phyloP scores from a whole-genome alignment of 2,113 vertebrate species.

The Columba livia region DNA sequence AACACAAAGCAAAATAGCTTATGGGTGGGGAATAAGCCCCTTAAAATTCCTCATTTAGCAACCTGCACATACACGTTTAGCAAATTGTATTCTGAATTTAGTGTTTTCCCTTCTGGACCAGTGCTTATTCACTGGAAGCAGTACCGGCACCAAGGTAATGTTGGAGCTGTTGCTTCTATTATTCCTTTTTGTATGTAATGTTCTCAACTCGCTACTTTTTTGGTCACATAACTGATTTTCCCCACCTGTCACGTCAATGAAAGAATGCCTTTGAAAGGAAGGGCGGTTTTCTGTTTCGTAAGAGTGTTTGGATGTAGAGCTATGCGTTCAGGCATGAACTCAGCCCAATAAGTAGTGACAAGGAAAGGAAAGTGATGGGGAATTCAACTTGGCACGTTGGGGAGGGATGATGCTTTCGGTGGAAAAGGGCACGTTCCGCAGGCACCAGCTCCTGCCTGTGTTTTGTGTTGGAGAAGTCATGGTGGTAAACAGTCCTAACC shows the following conservation, averaged over 20 bases:
- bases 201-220: neutral
- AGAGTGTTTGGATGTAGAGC: neutral
- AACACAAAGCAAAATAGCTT: neutral
- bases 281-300: neutral
- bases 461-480: neutral
- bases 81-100: neutral
- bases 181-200: neutral
- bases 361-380: neutral
- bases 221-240: neutral
- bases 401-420: neutral
- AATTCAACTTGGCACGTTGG: neutral
- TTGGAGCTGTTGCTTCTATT: neutral
- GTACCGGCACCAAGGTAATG: neutral
- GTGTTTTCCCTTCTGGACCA: neutral
- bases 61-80: neutral
- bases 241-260: constrained; percentile 21
- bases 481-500: neutral
- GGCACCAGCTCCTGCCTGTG: neutral
- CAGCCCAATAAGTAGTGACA: neutral
- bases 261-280: neutral
- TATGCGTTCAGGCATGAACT: neutral
- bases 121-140: neutral
- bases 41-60: neutral
- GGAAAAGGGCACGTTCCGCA: neutral
- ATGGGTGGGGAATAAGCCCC: neutral